These are phyloP conservation scores for Sebastes matsubarae DNA, from an alignment of 2,797 vertebrate species.

Conservation along the genomic window DNA sequence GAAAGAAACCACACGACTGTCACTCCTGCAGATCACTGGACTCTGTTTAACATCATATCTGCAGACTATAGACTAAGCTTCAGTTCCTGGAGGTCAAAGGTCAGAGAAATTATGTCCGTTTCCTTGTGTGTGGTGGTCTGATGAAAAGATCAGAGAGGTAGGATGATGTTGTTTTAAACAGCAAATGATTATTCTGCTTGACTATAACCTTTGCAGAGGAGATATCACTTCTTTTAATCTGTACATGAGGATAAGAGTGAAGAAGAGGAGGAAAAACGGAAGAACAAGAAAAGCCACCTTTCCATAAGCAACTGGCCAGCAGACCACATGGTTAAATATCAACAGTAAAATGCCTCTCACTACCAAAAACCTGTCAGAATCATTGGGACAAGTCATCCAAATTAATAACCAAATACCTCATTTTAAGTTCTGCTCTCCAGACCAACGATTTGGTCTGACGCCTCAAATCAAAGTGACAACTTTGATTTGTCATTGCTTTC, in stretches of 20 bases:
- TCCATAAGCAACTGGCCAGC: not conserved
- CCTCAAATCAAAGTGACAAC: not conserved
- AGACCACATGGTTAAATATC: not conserved
- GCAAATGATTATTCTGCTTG: not conserved
- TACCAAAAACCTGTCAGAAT: not conserved
- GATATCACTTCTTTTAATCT: not conserved
- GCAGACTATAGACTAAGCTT: not conserved
- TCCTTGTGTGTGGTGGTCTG: not conserved
- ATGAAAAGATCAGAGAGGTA: not conserved
- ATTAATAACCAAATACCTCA: not conserved
- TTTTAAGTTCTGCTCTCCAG: too few species aligned
- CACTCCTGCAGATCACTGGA: not conserved
- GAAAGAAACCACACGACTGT: constrained; percentile 5
- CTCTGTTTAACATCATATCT: not conserved
- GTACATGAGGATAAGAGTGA: not conserved
- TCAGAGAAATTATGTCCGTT: not conserved
- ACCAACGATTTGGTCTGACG: not conserved
- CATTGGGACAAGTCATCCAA: not conserved
- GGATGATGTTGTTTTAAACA: not conserved
- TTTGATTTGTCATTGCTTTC: too few species aligned
- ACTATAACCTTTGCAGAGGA: not conserved
- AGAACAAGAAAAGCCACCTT: not conserved
- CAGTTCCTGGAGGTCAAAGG: constrained; percentile 4
- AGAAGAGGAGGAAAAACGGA: not conserved
- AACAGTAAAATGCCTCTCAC: not conserved